Base-by-base conservation (phyloP, 2,888 invertebrate species). In the Anthrax anthrax region DNA sequence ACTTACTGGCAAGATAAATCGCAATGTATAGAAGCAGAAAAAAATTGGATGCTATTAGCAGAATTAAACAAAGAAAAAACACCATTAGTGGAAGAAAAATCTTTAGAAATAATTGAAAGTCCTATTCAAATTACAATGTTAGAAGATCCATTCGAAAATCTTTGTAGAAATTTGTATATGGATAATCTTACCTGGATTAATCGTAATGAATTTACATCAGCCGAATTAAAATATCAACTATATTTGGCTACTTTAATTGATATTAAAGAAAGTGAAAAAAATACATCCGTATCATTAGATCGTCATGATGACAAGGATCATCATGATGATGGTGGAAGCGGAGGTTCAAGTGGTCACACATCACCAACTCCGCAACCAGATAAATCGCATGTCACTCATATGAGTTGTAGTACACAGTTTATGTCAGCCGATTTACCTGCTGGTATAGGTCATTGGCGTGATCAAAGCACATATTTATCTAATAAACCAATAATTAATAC, bases 371-470 rank as follows among this genome's bases (percentile, higher is more conserved):
- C 62, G 43, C 59, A 60, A 51, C 51, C 52, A 43, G 56, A 62
- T 32, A 40, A 46, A 17, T 44, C 32, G 10, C 41, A 52, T 23
- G 57, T 54, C 34, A 53, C 54, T 37, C 57, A 58, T 48, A 56
- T 57, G 37, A 61, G 56, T 51, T 75, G 72, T 42, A 69, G 69
- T 36, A 78, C 81, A 14, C 77, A 78, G 59, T 78, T 77, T 57
- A 73, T 80, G 57, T 76, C 80, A 42, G 78, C 82, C 60, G 81
- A 83, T 66, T 70, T 86, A 53, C 86, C 86, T 8, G 84, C 84
- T 51, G 85, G 85, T 46, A 76, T 86, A 56, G 83, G 83, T 64
- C 80, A 82, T 61, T 86, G 85, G 85, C 78, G 77, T 62, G 86
- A 84, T 61, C 77, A 83, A 61, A 85, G 83, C 61, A 84, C 86